phyloP scores from a whole-genome alignment of 2,888 invertebrate genomes.

The Nysson spinosus region DNA sequence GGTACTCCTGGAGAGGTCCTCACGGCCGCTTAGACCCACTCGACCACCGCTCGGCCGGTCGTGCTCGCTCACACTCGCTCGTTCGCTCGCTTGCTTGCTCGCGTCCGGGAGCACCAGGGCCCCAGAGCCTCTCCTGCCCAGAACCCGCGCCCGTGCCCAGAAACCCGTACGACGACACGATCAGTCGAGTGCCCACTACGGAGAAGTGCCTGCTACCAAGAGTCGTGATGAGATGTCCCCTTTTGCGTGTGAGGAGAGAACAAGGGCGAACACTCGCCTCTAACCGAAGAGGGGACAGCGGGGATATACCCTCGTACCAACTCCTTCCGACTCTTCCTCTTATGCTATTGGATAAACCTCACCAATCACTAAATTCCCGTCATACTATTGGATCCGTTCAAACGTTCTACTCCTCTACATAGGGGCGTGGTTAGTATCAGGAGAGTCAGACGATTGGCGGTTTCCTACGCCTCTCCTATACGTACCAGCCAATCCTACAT shows the following conservation, averaged over 20 bases:
- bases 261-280: slow-evolving; percentile 61
- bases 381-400: too few species aligned
- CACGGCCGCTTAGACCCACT: slow-evolving; percentile 78
- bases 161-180: slow-evolving; percentile 75
- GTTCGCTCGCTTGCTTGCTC: slow-evolving; percentile 66
- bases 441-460: too few species aligned
- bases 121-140: slow-evolving; percentile 68
- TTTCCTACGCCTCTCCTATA: too few species aligned
- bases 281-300: slow-evolving; percentile 41
- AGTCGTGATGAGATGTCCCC: slow-evolving; percentile 76
- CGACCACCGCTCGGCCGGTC: slow-evolving; percentile 70
- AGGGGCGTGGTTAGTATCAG: too few species aligned
- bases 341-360: slow-evolving; percentile 54
- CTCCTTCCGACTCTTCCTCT: too few species aligned
- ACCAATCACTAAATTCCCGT: slow-evolving; percentile 42
- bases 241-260: slow-evolving; percentile 75
- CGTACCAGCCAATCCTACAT: too few species aligned
- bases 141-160: too few species aligned
- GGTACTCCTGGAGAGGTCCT: slow-evolving; percentile 77
- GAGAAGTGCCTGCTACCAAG: slow-evolving; percentile 77
- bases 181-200: slow-evolving; percentile 77
- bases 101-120: slow-evolving; percentile 67
- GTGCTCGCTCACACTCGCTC: slow-evolving; percentile 67
- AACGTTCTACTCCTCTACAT: too few species aligned
- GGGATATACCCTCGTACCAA: slow-evolving; percentile 27